Base-by-base conservation (phyloP, 2,113 vertebrate species). In the Tragelaphus scriptus region DNA sequence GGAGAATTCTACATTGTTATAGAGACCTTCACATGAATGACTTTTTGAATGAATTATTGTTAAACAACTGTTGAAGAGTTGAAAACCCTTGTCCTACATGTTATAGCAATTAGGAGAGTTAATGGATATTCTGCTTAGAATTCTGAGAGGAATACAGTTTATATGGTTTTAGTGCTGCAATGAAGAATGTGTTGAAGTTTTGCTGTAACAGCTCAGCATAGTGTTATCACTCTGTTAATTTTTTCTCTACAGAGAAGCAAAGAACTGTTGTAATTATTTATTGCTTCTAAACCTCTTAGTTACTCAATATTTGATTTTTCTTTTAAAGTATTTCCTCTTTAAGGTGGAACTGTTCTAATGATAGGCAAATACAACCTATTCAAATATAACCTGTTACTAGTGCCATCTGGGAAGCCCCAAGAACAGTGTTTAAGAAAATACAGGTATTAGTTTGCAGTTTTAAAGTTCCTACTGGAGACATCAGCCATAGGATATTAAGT, bases 391-490 rank as follows among this genome's bases (percentile, higher is more conserved):
- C 21, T 40, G 23, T 26, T 40, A 44, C 12, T 26, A 77, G 23
- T 3, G 10, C 12, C 71, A 77, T 77, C 71, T 25, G 11, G 36
- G 71, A 77, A 77, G 71, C 71, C 21, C 36, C 36, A 89, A 97
- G 55, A 96, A 95, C 58, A 96, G 68, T 96, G 47, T 90, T 97
- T 90, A 93, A 94, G 63, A 98, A 61, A 68, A 91, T 95, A 95
- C 26, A 97, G 85, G 68, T 91, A 97, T 32, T 98, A 51, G 91
- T 97, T 98, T 96, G 96, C 94, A 97, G 65, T 88, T 97, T 98
- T 98, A 98, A 98, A 97, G 85, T 98, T 98, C 93, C 98, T 98
- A 32, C 25, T 98, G 97, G 98, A 98, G 95, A 93, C 2, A 94
- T 98, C 98, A 97, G 88, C 71, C 25, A 95, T 97, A 90, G 55